These are phyloP conservation scores for Drosophila jambulina DNA, from an alignment of 1,140 invertebrate species.

Conservation along the genomic window DNA sequence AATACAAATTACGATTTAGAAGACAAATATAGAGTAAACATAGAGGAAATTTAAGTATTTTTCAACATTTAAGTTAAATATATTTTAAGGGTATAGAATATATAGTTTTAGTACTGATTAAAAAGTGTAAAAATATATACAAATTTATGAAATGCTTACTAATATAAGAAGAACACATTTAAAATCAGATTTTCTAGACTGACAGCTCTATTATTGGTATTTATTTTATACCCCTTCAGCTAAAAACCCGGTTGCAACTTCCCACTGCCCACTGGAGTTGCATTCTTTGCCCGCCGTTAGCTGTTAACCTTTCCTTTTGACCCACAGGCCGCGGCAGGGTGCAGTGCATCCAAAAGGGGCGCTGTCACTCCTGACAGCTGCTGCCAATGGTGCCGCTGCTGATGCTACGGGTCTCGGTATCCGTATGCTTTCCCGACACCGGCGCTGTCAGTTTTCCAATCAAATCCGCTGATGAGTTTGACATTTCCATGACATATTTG, in stretches of 20 bases:
- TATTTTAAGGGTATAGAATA: neutral
- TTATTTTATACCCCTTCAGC: neutral
- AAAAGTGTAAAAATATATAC: neutral
- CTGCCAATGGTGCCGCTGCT: slow-evolving; percentile 33
- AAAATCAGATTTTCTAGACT: neutral
- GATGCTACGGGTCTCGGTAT: slow-evolving; percentile 15
- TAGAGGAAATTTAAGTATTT: neutral
- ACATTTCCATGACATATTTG: slow-evolving; percentile 82
- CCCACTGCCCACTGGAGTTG: neutral
- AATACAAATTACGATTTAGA: neutral
- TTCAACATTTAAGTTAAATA: neutral
- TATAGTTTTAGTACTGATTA: neutral
- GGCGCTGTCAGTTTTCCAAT: slow-evolving; percentile 77
- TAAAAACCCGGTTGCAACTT: neutral
- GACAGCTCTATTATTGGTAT: slow-evolving; percentile 15
- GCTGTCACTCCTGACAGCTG: slow-evolving; percentile 48
- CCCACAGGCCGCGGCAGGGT: slow-evolving; percentile 13
- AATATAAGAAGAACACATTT: neutral
- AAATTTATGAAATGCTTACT: neutral
- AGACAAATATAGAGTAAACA: neutral
- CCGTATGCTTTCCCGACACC: slow-evolving; percentile 12
- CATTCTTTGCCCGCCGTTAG: neutral
- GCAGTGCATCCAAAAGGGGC: slow-evolving; percentile 30
- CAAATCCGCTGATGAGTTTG: slow-evolving; percentile 77
- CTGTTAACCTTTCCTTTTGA: slow-evolving; percentile 31